A percentile compares a stretch with the other conserved stretches of the same genome.
phyloP scores from a whole-genome alignment of 2,113 vertebrate species.

The Asarcornis scutulata region DNA sequence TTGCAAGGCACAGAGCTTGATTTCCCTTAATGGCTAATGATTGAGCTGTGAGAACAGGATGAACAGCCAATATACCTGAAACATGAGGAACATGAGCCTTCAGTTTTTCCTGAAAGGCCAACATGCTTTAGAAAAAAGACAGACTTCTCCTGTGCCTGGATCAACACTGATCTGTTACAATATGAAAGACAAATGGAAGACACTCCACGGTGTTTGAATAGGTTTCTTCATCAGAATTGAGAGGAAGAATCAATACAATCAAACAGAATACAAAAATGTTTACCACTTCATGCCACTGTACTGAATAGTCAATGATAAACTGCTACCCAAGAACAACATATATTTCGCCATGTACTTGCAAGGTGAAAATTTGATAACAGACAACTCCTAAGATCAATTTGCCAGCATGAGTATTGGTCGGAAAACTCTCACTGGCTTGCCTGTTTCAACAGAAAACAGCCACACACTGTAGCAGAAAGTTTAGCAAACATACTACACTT shows the following conservation, averaged over 20 bases:
- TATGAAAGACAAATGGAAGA: background rate
- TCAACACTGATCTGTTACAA: background rate
- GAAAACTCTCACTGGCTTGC: background rate
- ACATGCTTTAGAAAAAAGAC: background rate
- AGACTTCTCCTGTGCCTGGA: background rate
- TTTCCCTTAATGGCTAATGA: conserved; percentile 24
- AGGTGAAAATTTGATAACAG: background rate
- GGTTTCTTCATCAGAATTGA: background rate
- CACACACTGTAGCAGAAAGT: background rate
- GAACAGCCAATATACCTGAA: background rate
- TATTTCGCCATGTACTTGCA: background rate
- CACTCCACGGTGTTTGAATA: background rate
- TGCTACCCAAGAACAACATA: background rate
- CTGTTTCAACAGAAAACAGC: background rate
- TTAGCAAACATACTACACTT: background rate
- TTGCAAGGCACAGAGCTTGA: background rate
- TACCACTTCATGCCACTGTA: background rate
- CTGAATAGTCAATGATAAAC: background rate
- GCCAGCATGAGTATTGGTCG: background rate
- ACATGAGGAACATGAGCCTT: background rate
- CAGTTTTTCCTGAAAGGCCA: background rate
- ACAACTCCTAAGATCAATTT: background rate
- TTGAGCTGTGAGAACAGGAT: conserved; percentile 15
- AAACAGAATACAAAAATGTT: background rate
- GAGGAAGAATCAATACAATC: background rate